A percentile compares a stretch with the other conserved stretches of the same genome.
phyloP scores from a whole-genome alignment of 1,140 invertebrate species.

The Aphaenogaster rudis region DNA sequence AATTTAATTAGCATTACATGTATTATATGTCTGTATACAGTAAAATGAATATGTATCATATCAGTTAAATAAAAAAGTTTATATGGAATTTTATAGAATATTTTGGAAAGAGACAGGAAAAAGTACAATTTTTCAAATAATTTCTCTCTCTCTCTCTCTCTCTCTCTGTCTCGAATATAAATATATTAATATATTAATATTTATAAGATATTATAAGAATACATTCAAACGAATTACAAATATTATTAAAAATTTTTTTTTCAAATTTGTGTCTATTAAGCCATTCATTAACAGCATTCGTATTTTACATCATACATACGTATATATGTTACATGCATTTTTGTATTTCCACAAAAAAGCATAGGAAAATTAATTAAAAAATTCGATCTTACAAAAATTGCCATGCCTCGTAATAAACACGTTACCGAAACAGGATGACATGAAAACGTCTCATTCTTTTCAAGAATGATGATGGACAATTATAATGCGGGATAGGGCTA shows the following conservation, averaged over 20 bases:
- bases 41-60: not conserved
- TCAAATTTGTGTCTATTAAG: not conserved
- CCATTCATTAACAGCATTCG: not conserved
- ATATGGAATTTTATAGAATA: not conserved
- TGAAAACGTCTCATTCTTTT: not conserved
- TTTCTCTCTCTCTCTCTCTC: not conserved
- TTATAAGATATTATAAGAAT: not conserved
- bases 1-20: not conserved
- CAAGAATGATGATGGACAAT: not conserved
- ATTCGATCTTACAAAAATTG: not conserved
- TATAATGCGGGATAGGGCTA: not conserved
- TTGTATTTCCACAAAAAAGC: not conserved
- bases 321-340: not conserved
- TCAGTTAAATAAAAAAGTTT: not conserved
- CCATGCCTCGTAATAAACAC: not conserved
- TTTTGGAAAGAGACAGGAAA: not conserved
- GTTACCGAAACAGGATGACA: not conserved
- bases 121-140: not conserved
- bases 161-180: not conserved
- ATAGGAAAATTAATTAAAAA: not conserved
- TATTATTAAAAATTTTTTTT: not conserved
- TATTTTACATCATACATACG: not conserved
- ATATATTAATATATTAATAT: not conserved
- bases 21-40: not conserved
- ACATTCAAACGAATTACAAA: not conserved